These are phyloP conservation scores for Trididemnum miniatum DNA, from an alignment of 23 tunicate species.

Conservation along the genomic window DNA sequence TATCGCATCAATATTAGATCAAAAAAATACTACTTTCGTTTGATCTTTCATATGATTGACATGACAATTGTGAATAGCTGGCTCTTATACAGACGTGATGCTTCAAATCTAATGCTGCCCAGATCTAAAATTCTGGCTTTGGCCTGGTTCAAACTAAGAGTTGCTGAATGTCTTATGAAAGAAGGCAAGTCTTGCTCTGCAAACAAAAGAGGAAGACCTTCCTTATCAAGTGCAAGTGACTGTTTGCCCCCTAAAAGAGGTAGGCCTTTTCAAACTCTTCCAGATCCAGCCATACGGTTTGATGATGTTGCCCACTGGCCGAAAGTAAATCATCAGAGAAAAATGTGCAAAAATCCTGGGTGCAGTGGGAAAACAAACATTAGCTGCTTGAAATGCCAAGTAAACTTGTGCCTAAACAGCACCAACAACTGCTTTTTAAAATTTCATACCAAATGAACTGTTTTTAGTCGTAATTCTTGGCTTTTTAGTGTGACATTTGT, in stretches of 20 bases:
- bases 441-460: conserved; percentile 2
- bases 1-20: conserved; percentile 14
- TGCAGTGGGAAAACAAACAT: conserved; percentile 19
- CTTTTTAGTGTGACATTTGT: no score
- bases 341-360: conserved; percentile 4
- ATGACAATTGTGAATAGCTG: conserved; percentile 23
- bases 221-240: no score
- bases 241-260: conserved; percentile 24
- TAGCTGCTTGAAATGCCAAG: conserved; percentile 26
- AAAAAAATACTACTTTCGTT: conserved; percentile 6
- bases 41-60: conserved; percentile 24
- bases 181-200: background rate
- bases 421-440: conserved; percentile 11
- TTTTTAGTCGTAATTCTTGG: background rate
- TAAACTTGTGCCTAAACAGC: background rate
- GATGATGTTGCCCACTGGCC: conserved; percentile 12
- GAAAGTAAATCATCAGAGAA: background rate
- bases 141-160: background rate
- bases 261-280: background rate
- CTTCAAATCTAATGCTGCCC: background rate
- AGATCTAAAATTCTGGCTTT: background rate
- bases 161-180: conserved; percentile 2
- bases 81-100: conserved; percentile 18
- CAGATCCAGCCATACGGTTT: conserved; percentile 1
- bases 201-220: conserved; percentile 15